phyloP scores from a whole-genome alignment of 2,888 invertebrate genomes.

The Iselma pallidipennis region DNA sequence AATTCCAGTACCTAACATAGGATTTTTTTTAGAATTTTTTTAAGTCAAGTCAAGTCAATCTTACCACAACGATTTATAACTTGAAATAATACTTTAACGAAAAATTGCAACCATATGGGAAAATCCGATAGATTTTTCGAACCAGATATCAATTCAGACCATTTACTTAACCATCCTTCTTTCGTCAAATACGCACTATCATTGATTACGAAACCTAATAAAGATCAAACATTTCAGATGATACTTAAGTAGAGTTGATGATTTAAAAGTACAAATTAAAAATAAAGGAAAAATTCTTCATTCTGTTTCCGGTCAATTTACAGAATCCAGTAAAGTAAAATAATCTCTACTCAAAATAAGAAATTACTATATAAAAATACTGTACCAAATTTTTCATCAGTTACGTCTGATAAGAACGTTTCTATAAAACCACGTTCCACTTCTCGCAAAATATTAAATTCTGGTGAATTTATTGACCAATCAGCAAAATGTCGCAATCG shows the following conservation, averaged over 20 bases:
- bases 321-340: neutral
- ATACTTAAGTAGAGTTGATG: neutral
- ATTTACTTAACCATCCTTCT: conserved; percentile 72
- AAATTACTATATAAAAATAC: conserved; percentile 24
- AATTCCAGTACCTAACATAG: conserved; percentile 63
- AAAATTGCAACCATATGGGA: conserved; percentile 74
- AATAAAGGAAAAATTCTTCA: neutral
- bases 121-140: conserved; percentile 64
- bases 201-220: conserved; percentile 51
- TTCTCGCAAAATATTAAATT: conserved; percentile 72
- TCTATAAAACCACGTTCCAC: conserved; percentile 73
- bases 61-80: conserved; percentile 71
- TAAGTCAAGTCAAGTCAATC: conserved; percentile 33
- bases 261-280: neutral
- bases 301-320: too few species aligned
- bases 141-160: conserved; percentile 63
- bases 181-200: conserved; percentile 60
- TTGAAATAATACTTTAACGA: conserved; percentile 72
- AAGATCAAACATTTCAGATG: neutral
- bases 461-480: conserved; percentile 74
- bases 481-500: conserved; percentile 74
- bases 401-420: conserved; percentile 66
- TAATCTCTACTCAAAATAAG: conserved; percentile 6
- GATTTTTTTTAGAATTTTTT: conserved; percentile 30
- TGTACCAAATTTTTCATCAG: conserved; percentile 60